Percentiles rank a stretch among this genome's conserved stretches.
These are phyloP conservation scores for Boulengerochromis microlepis DNA, from an alignment of 2,113 vertebrate genomes.

Conservation along the genomic window DNA sequence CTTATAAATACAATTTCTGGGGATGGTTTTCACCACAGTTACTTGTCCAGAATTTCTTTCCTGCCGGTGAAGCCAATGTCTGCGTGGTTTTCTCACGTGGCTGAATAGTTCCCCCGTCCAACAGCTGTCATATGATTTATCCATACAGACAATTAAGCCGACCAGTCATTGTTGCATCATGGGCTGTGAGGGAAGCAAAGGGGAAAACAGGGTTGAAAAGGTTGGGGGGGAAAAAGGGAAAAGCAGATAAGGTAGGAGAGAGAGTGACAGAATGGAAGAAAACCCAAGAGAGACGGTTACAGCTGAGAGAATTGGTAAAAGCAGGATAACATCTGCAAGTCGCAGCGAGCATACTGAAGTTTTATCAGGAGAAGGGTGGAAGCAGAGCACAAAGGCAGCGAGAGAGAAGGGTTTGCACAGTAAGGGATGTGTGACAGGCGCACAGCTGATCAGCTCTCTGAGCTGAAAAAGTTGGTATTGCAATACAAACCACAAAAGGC, in stretches of 20 bases:
- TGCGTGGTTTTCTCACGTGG: neutral
- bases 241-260: neutral
- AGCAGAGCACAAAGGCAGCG: neutral
- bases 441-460: neutral
- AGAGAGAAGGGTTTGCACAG: neutral
- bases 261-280: neutral
- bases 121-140: slow-evolving; percentile 10
- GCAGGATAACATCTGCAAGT: neutral
- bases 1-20: neutral
- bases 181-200: neutral
- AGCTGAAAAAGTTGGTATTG: neutral
- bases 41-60: neutral
- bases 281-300: neutral
- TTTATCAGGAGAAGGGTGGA: neutral
- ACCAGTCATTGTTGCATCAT: neutral
- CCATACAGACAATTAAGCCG: neutral
- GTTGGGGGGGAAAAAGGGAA: neutral
- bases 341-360: neutral
- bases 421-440: neutral
- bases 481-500: neutral
- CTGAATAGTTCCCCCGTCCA: neutral
- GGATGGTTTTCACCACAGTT: neutral
- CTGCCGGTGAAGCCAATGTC: neutral
- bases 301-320: neutral
- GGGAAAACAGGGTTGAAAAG: neutral